Base-by-base conservation (phyloP, 2,797 vertebrate species). In the Ptychadena robeensis region DNA sequence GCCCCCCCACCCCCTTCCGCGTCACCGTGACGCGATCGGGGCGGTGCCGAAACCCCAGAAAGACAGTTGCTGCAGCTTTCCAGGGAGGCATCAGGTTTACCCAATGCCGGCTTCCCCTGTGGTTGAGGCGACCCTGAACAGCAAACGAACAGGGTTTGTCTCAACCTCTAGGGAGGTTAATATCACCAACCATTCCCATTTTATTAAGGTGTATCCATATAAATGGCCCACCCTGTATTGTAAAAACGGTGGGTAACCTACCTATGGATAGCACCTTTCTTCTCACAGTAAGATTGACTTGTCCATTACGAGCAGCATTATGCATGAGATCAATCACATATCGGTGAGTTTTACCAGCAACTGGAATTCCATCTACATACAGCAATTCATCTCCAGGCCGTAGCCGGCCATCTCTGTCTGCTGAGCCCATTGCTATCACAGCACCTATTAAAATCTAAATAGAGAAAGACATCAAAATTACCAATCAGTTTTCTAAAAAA, bases 251-350 rank as follows among this genome's bases (percentile, higher is more conserved):
- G 15, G 18, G 18, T 61, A 82, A 89, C 94, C 87, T 88, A 98
- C 97, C 96, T 73, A 92, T 86, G 7, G 92, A 89, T 87, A 94
- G 96, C 78, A 93, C 87, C 93, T 96, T 95, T 93, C 98, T 95
- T 90, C 96, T 94, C 91, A 99, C 95, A 88, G 97, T 96, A 91
- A 99, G 95, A 79, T 95, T 97, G 79, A 99, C 98, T 86, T 98
- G 97, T 79, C 98, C 98, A 0, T 96, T 98, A 0, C 96, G 95
- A 12, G 97, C 98, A 40, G 98, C 98, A 0, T 95, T 96, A 84
- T 99, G 98, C 98, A 99, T 99, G 82, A 99, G 92, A 88, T 99
- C 98, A 61, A 99, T 99, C 89, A 99, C 98, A 0, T 99, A 98
- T 91, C 98, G 93, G 91, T 99, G 98, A 0, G 98, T 96, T 91